Conservation (phyloP, 2,888 invertebrate species). For the Cheiracanthium punctorium region DNA sequence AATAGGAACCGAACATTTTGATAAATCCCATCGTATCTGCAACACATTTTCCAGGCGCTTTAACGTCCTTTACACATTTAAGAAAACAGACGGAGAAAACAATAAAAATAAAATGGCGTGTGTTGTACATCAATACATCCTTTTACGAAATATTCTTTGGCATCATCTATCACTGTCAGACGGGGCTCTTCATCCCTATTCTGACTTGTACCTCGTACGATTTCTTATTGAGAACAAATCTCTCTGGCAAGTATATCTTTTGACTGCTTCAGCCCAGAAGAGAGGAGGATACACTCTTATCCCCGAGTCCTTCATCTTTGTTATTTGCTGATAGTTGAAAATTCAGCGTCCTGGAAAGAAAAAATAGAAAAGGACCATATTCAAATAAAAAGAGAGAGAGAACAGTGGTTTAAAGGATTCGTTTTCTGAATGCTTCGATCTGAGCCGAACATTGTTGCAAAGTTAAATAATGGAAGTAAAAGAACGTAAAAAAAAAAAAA, state of each 20-base stretch:
- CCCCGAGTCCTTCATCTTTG: conserved; percentile 10
- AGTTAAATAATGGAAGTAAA: too few relatives aligned
- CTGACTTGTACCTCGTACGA: conserved; percentile 47
- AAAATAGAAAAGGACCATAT: not conserved
- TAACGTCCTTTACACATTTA: not conserved
- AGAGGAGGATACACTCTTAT: conserved; percentile 52
- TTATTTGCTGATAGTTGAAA: conserved; percentile 2
- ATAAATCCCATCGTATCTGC: not conserved
- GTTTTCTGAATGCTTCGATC: too few relatives aligned
- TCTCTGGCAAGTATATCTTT: conserved; percentile 62
- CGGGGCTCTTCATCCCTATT: conserved; percentile 20
- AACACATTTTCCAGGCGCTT: not conserved
- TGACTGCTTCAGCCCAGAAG: conserved; percentile 60
- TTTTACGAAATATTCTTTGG: conserved; percentile 44
- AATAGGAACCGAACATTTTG: too few relatives aligned
- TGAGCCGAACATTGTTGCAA: too few relatives aligned
- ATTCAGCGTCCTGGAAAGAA: not conserved
- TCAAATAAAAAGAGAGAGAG: not conserved
- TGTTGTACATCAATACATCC: conserved; percentile 61
- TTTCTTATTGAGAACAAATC: conserved; percentile 39
- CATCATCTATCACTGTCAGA: conserved; percentile 63
- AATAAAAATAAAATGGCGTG: conserved; percentile 41
- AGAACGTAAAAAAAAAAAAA: too few relatives aligned
- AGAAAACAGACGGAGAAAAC: conserved; percentile 18
- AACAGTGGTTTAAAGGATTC: not conserved